phyloP scores from a whole-genome alignment of 2,113 vertebrate genomes.

The Uropsilus gracilis region DNA sequence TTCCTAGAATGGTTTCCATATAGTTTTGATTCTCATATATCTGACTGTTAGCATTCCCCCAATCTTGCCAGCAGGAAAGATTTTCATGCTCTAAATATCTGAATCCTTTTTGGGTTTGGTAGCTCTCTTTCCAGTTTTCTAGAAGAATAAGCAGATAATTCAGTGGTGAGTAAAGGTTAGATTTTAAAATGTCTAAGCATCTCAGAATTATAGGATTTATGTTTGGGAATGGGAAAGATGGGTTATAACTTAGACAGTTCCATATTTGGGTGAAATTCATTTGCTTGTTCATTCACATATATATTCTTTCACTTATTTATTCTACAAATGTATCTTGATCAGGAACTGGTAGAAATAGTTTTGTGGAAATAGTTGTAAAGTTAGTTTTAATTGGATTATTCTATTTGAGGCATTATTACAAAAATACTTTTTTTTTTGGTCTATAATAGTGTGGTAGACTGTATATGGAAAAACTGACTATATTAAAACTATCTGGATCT shows the following conservation, averaged over 20 bases:
- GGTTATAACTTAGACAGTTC: background rate
- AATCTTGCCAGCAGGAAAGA: constrained; percentile 31
- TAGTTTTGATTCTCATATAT: constrained; percentile 20
- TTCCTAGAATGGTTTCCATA: background rate
- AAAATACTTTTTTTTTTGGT: constrained; percentile 29
- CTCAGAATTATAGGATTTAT: background rate
- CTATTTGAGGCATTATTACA: background rate
- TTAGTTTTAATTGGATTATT: constrained; percentile 9
- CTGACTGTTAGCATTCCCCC: background rate
- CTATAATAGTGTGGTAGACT: background rate
- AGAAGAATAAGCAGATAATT: constrained; percentile 44
- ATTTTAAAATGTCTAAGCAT: constrained; percentile 7
- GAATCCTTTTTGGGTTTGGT: constrained; percentile 26
- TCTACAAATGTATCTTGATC: constrained; percentile 12
- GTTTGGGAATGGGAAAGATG: background rate
- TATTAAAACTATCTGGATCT: background rate
- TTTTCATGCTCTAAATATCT: constrained; percentile 50
- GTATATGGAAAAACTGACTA: background rate
- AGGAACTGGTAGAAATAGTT: constrained; percentile 25
- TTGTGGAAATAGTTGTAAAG: constrained; percentile 38
- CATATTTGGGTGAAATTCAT: constrained; percentile 10
- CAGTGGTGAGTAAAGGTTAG: background rate
- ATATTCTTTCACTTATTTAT: background rate
- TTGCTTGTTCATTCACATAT: constrained; percentile 21
- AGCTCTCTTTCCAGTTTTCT: constrained; percentile 58